Evolutionary conservation across 2,113 vertebrate genomes (phyloP).

Genomic region (Tragulus kanchil): DNA sequence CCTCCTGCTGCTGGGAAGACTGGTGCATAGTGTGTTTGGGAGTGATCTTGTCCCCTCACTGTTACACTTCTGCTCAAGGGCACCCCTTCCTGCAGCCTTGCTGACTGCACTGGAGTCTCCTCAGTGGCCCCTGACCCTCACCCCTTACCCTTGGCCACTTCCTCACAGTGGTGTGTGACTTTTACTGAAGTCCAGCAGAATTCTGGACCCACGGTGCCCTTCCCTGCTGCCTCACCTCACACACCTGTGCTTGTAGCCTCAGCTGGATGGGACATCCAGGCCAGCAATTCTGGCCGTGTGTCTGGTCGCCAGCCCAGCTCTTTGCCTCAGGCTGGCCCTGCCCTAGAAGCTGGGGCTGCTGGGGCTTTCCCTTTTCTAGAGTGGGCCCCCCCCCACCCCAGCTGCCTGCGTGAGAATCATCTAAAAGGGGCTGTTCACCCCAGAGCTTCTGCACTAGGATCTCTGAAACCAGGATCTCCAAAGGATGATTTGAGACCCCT

Average conservation of each 20-base stretch:
- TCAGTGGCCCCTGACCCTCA: neutral
- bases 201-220: neutral
- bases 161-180: neutral
- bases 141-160: neutral
- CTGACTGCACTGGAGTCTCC: neutral
- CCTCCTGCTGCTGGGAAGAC: neutral
- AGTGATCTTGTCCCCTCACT: neutral
- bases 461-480: neutral
- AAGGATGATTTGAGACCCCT: neutral
- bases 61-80: neutral
- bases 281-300: too few species aligned
- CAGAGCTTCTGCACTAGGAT: neutral
- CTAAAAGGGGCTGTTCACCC: neutral
- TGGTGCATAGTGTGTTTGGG: neutral
- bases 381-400: neutral
- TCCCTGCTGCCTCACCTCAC: neutral
- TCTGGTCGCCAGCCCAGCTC: neutral
- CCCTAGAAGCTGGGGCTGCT: neutral
- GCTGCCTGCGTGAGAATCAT: neutral
- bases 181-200: neutral
- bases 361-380: neutral
- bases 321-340: neutral
- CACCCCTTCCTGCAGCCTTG: neutral
- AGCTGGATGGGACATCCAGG: neutral
- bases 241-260: neutral